Evolutionary conservation across 2,888 invertebrate genomes (phyloP), one percentile per base, ranked within the genome.

Genomic region (Andrena haemorrhoa): DNA sequence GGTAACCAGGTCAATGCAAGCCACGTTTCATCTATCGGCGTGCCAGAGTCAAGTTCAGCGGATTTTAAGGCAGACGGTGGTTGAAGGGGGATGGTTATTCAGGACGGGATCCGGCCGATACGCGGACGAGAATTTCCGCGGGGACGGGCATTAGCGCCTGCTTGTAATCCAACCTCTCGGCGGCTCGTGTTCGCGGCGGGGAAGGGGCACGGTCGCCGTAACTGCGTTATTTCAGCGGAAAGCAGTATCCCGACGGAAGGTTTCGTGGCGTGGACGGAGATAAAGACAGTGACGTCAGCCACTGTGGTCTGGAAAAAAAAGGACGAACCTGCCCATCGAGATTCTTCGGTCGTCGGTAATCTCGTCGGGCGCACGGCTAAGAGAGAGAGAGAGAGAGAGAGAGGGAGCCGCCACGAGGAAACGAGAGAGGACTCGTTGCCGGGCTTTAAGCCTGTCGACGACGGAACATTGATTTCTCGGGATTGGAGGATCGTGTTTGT

Each of bases 271-370:
- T 12, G 41, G 41, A 12, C 12, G 10, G 35, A 47, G 47, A 60
- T 60, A 29, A 41, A 26, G 12, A 16, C 35, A 1, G 60, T 60
- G 70, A 70, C 70, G 70, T 70, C 60, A 60, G n/a, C 31, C 12
- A 10, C n/a, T 31, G 29, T 29, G 47, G 31, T 41, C 41, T 41
- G 12, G 41, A n/a, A 41, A 70, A 31, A 60, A 60, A 47, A 60
- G 60, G 31, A 47, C 20, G 60, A 60, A 70, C 60, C 47, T 60
- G 70, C 12, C 31, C 70, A 69, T 69, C 58, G 69, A 29, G 58
- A 58, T 58, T 53, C 58, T 69, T 69, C 60, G 29, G 31, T 41
- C 29, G 31, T 70, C n/a, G 35, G 41, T 47, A 61, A 61, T 60
- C 31, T 60, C 20, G 58, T 53, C 29, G 26, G 3, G 26, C 35